These are phyloP conservation scores for Sphecodes monilicornis DNA, from an alignment of 2,888 invertebrate species.

Conservation along the genomic window DNA sequence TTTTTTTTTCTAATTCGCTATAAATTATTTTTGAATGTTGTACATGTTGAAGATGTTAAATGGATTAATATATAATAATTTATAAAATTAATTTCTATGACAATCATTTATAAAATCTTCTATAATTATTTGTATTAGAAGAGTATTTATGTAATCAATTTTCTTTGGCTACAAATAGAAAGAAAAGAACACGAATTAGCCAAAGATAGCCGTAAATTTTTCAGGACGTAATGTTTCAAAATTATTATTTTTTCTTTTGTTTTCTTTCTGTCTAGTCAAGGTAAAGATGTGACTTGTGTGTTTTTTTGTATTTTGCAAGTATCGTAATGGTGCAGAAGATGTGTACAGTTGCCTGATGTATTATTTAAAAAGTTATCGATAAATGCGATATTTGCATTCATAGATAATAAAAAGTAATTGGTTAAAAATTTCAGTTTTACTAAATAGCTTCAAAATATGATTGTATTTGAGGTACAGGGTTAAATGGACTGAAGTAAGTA, in stretches of 20 bases:
- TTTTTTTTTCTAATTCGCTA: slow-evolving; percentile 17
- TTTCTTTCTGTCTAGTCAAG: slow-evolving; percentile 39
- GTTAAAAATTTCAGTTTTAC: neutral
- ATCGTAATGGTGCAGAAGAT: slow-evolving; percentile 1
- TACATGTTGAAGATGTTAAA: slow-evolving; percentile 7
- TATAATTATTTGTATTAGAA: slow-evolving; percentile 27
- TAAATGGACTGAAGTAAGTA: slow-evolving; percentile 17
- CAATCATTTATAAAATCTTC: slow-evolving; percentile 13
- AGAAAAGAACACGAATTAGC: slow-evolving; percentile 5
- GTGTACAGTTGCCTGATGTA: neutral
- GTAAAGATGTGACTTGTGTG: slow-evolving; percentile 2
- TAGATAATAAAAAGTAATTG: neutral
- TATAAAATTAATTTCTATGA: neutral
- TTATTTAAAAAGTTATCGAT: slow-evolving; percentile 15
- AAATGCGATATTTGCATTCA: neutral
- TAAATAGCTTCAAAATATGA: slow-evolving; percentile 24
- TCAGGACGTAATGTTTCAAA: neutral
- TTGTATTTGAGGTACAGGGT: slow-evolving; percentile 20
- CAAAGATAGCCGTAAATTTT: neutral
- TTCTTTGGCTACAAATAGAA: slow-evolving; percentile 5
- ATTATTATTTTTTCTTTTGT: neutral
- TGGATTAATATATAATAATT: slow-evolving; percentile 14
- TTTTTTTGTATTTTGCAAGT: neutral
- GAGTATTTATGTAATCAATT: slow-evolving; percentile 17
- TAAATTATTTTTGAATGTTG: slow-evolving; percentile 9